Percentiles rank a stretch among this genome's conserved stretches.
Evolutionary conservation across 2,797 vertebrate genomes (phyloP).

Genomic region (Bradypodion pumilum): DNA sequence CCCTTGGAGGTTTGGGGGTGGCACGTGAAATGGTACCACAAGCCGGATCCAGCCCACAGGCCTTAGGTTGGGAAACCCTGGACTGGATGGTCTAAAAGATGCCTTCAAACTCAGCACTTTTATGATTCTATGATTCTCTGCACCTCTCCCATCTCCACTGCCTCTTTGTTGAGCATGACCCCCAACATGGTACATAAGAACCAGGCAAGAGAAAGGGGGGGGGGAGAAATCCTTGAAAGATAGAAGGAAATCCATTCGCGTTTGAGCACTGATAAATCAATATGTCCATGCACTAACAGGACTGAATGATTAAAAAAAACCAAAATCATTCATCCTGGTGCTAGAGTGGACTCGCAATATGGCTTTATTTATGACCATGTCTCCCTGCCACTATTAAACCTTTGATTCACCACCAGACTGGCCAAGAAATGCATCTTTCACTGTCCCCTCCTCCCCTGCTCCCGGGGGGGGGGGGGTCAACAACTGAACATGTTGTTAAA

Average conservation of each 20-base stretch:
- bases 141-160: background rate
- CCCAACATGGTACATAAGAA: background rate
- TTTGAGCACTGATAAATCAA: constrained; percentile 55
- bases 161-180: background rate
- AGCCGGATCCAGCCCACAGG: too few relatives aligned
- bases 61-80: too few relatives aligned
- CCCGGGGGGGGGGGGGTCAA: too few relatives aligned
- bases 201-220: too few relatives aligned
- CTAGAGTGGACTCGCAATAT: constrained; percentile 27
- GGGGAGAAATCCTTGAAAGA: constrained; percentile 15
- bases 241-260: constrained; percentile 10
- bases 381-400: constrained; percentile 11
- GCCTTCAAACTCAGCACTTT: too few relatives aligned
- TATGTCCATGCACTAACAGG: constrained; percentile 46
- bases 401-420: constrained; percentile 34
- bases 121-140: too few relatives aligned
- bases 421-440: constrained; percentile 26
- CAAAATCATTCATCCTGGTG: constrained; percentile 52
- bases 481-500: too few relatives aligned
- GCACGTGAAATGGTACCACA: too few relatives aligned
- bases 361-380: constrained; percentile 50
- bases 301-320: constrained; percentile 57
- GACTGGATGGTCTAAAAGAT: too few relatives aligned
- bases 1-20: too few relatives aligned
- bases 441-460: background rate